phyloP scores from a whole-genome alignment of 2,888 invertebrate species.

The Baronia brevicornis region DNA sequence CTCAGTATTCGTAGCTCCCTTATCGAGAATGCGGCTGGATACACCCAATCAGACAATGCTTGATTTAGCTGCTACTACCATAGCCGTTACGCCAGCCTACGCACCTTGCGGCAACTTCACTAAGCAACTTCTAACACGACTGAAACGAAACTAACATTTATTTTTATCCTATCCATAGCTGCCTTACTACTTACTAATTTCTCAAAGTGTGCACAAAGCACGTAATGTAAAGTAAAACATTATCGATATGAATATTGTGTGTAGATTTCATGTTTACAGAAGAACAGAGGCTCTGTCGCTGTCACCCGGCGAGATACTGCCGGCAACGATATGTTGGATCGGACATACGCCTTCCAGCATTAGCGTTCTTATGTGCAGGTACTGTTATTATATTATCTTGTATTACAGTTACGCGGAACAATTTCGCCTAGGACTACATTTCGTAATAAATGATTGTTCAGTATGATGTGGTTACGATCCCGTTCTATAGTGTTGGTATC shows the following conservation, averaged over 20 bases:
- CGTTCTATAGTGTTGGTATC: slow-evolving; percentile 14
- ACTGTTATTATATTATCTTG: slow-evolving; percentile 43
- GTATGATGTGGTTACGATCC: slow-evolving; percentile 15
- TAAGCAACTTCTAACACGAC: not conserved
- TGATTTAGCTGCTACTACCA: slow-evolving; percentile 62
- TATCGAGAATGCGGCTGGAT: slow-evolving; percentile 47
- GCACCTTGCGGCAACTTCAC: slow-evolving; percentile 42
- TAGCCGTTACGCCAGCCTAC: slow-evolving; percentile 64
- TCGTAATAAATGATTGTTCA: slow-evolving; percentile 22
- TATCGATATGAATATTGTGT: slow-evolving; percentile 6
- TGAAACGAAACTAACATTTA: not conserved
- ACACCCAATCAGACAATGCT: slow-evolving; percentile 67
- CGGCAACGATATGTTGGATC: slow-evolving; percentile 52
- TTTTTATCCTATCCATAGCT: slow-evolving; percentile 4
- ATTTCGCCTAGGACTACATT: slow-evolving; percentile 18
- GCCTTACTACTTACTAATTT: not conserved
- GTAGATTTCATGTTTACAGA: not conserved
- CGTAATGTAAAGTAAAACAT: not conserved
- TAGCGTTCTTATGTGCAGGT: slow-evolving; percentile 44
- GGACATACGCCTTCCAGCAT: slow-evolving; percentile 58
- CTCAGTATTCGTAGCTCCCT: slow-evolving; percentile 19
- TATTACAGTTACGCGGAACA: slow-evolving; percentile 24
- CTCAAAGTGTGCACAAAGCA: not conserved
- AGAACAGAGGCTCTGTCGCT: slow-evolving; percentile 4
- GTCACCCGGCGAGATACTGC: slow-evolving; percentile 36